A percentile compares a stretch with the other conserved stretches of the same genome.
Evolutionary conservation across 2,113 vertebrate genomes (phyloP).

Genomic region (Tonatia bakeri): DNA sequence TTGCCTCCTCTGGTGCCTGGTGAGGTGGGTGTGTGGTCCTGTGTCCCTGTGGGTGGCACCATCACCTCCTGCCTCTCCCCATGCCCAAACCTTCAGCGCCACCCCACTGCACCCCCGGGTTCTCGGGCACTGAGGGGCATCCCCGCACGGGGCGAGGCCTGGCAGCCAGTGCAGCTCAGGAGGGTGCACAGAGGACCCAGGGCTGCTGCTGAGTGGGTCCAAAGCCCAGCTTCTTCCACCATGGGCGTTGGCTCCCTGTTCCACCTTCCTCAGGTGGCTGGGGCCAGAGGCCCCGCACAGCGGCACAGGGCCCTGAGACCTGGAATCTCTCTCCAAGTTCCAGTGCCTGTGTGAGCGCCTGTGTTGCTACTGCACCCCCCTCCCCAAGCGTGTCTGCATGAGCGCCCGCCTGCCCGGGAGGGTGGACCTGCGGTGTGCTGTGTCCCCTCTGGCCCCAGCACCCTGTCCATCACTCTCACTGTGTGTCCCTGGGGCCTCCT

Average conservation of each 20-base stretch:
- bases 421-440: not conserved
- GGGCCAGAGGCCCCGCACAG: not conserved
- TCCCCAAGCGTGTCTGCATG: not conserved
- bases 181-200: not conserved
- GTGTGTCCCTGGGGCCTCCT: not conserved
- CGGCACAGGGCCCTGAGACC: not conserved
- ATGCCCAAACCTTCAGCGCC: rapidly evolving
- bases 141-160: rapidly evolving
- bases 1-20: not conserved
- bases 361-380: no score
- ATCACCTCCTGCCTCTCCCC: not conserved
- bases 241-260: not conserved
- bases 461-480: not conserved
- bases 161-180: not conserved
- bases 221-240: not conserved
- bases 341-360: not conserved
- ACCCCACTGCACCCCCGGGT: not conserved
- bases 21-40: not conserved
- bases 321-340: not conserved
- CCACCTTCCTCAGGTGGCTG: not conserved
- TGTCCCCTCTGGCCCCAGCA: not conserved
- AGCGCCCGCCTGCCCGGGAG: not conserved
- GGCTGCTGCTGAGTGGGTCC: not conserved
- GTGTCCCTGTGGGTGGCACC: rapidly evolving
- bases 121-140: not conserved